Conservation (phyloP, 2,797 vertebrate species). For the Dallia pectoralis region DNA sequence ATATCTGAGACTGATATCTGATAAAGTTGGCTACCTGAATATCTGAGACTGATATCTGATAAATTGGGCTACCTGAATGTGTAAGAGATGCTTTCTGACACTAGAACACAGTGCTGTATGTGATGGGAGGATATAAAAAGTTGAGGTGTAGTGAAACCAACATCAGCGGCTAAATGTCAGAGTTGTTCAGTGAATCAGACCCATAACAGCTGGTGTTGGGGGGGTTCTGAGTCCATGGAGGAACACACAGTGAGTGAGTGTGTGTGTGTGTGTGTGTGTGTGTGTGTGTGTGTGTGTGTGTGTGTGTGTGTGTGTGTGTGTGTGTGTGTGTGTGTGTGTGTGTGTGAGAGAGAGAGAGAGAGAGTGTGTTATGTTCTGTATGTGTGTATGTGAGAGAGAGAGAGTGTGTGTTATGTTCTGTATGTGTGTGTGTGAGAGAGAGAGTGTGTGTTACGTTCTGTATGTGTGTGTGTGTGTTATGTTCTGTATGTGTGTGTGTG, state of each 20-base stretch:
- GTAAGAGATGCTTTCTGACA: background rate
- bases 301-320: no score
- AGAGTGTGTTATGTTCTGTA: no score
- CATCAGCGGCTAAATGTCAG: slow-evolving; percentile 69
- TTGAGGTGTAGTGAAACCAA: slow-evolving; percentile 50
- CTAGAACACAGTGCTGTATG: background rate
- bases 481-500: no score
- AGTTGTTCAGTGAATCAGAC: slow-evolving; percentile 70
- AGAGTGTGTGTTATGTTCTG: no score
- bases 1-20: no score
- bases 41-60: background rate
- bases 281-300: no score
- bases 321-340: no score
- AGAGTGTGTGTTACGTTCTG: no score
- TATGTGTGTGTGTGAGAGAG: no score
- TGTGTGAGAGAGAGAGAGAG: no score
- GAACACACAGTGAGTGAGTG: slow-evolving; percentile 2
- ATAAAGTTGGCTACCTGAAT: background rate
- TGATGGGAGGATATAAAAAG: slow-evolving; percentile 19
- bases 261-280: background rate
- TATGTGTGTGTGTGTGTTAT: no score
- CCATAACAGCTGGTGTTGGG: slow-evolving; percentile 63
- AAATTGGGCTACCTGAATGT: background rate
- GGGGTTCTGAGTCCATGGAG: background rate
- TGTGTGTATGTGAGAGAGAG: no score